Conservation (phyloP, 2,888 invertebrate species). For the Onchidella celtica region DNA sequence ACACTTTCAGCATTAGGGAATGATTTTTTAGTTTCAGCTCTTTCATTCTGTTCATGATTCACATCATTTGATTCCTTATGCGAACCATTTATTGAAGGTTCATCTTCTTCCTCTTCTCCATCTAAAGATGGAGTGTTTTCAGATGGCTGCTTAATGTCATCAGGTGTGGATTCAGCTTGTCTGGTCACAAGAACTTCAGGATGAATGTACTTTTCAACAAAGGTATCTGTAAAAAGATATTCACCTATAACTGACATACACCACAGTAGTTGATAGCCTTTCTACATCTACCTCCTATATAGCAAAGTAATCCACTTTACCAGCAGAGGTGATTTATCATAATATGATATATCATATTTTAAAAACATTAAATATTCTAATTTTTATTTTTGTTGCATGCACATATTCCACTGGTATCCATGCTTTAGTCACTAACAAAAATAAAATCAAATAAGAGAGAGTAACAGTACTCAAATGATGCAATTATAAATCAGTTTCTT, state of each 20-base stretch:
- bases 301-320: too few relatives aligned
- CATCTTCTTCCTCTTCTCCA: not conserved
- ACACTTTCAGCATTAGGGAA: not conserved
- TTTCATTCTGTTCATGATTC: too few relatives aligned
- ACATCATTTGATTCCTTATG: not conserved
- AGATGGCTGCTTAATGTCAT: not conserved
- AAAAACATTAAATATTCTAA: too few relatives aligned
- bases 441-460: too few relatives aligned
- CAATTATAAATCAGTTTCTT: too few relatives aligned
- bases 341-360: too few relatives aligned
- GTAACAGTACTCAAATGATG: too few relatives aligned
- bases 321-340: not conserved
- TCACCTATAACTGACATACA: not conserved
- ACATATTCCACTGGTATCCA: too few relatives aligned
- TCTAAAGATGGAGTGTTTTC: not conserved
- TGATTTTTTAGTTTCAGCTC: not conserved
- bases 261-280: too few relatives aligned
- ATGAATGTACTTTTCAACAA: constrained; percentile 2
- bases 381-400: too few relatives aligned
- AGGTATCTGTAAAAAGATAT: constrained; percentile 3
- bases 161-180: not conserved
- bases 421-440: too few relatives aligned
- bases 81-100: not conserved
- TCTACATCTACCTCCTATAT: too few relatives aligned
- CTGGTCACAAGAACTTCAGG: constrained; percentile 1